Evolutionary conservation across 2,888 invertebrate species (phyloP), one percentile per base, ranked within the genome.

Genomic region (Erebia epiphron): DNA sequence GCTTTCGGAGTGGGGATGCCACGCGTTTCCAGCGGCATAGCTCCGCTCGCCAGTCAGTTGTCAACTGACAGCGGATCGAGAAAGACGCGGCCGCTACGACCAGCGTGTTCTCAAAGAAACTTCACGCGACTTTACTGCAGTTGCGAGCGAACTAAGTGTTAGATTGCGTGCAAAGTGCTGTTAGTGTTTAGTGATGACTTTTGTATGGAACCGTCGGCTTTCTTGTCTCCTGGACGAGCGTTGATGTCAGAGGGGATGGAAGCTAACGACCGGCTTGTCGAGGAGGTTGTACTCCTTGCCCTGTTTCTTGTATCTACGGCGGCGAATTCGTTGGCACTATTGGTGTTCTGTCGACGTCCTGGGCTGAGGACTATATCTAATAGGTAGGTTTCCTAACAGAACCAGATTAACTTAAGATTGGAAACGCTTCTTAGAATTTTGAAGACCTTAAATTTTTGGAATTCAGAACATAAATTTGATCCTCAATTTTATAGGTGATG

Each of bases 291-390:
- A 74, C 92, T 93, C 88, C 91, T 93, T 78, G 88, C 88, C 72
- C 85, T 95, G 79, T 94, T 95, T 83, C 89, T 95, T 82, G 94
- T 96, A 78, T 96, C 97, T 70, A 94, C 96, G 69, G 94, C 95
- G 72, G 95, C 96, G 80, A 97, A 97, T 85, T 94, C 95, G 64
- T 94, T 96, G 77, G 95, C 97, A 70, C 93, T 97, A 77, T 89
- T 97, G 77, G 96, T 97, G 65, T 97, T 97, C 89, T 95, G 95
- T 84, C 94, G 95, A 79, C 94, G 96, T 77, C 95, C 97, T 66
- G 95, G 96, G 63, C 91, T 97, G 64, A 94, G 97, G 81, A 97
- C 96, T 76, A 95, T 97, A 79, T 97, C 97, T 71, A 97, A 97
- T 94, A 95, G 96, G 96, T 96, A 90, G 91, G 94, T 84, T 82